These are phyloP conservation scores for Lordiphosa mommai DNA, from an alignment of 1,140 invertebrate genomes.

Conservation along the genomic window DNA sequence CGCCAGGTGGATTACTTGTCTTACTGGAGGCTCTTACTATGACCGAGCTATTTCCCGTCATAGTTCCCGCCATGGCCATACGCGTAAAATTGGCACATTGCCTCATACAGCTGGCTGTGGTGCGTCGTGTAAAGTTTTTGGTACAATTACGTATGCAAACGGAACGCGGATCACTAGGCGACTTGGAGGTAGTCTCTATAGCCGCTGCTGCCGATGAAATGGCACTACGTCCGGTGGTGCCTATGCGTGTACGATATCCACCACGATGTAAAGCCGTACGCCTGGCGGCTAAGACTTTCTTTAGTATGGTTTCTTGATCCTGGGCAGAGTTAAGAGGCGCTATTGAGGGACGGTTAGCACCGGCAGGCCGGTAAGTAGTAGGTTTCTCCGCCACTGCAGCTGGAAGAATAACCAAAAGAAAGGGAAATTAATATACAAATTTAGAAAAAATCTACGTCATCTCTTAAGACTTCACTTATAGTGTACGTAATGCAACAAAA, in stretches of 20 bases:
- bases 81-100: constrained; percentile 71
- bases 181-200: constrained; percentile 65
- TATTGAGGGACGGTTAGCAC: constrained; percentile 43
- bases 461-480: no score
- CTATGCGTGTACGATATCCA: constrained; percentile 78
- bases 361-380: constrained; percentile 58
- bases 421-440: background rate
- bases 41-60: constrained; percentile 27
- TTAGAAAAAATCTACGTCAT: constrained; percentile 19
- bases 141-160: constrained; percentile 78
- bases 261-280: constrained; percentile 79
- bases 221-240: constrained; percentile 62
- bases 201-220: constrained; percentile 38
- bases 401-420: constrained; percentile 11
- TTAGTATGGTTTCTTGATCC: constrained; percentile 80
- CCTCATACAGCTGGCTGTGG: constrained; percentile 75
- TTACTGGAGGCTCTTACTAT: constrained; percentile 24
- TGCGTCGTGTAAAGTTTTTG: constrained; percentile 77
- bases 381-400: constrained; percentile 64
- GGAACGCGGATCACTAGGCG: constrained; percentile 65
- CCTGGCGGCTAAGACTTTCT: constrained; percentile 81
- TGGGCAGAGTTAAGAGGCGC: constrained; percentile 56
- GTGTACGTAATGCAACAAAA: no score
- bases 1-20: constrained; percentile 3
- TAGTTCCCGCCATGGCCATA: constrained; percentile 51